Base-by-base conservation (phyloP, 2,797 vertebrate species). In the Oryzias sinensis region DNA sequence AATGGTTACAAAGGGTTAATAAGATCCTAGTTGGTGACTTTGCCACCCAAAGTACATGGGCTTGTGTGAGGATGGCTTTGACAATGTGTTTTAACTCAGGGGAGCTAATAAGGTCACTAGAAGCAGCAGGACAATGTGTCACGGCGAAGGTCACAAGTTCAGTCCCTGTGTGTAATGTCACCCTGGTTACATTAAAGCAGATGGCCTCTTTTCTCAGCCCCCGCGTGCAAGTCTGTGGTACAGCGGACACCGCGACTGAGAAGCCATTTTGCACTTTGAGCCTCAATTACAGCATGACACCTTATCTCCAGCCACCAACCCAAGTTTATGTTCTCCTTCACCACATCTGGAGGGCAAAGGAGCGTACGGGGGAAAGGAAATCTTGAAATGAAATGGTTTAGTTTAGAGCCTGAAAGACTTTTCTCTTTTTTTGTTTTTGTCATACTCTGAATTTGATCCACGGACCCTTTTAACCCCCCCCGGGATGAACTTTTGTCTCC, bases 381-480 rank as follows among this genome's bases (percentile, higher is more conserved):
- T 71, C 65, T 60, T 14, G 43, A 65, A 81, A 61, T 70, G 49
- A 58, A 70, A 56, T 44, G 70, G 56, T 70, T 43, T 57, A 53
- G 57, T 66, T 56, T 40, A 4, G 24, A 77, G 72, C 54, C 60
- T 81, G 47, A 43, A 29, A 47, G 58, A 49, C 20, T 51, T 24
- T 49, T 63, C 17, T 48, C 51, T 47, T 29, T 53, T 41, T 54
- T 66, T 20, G 7, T 56, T 58, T 67, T 44, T 60, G 57, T 80
- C 66, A 63, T 68, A 53, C 72, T 71, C 67, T 48, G 64, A 74
- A 83, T 88, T 90, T 82, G 80, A 75, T 75, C 70, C 58, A 43
- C 69, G 61, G 83, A 88, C 75, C 89, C 82, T 76, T 85, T 92
- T 90, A 89, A 88, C 90, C 83, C n/a, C 20, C 29, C 33, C 1